Base-by-base conservation (phyloP, 2,888 invertebrate genomes). In the Eristalis arbustorum region DNA sequence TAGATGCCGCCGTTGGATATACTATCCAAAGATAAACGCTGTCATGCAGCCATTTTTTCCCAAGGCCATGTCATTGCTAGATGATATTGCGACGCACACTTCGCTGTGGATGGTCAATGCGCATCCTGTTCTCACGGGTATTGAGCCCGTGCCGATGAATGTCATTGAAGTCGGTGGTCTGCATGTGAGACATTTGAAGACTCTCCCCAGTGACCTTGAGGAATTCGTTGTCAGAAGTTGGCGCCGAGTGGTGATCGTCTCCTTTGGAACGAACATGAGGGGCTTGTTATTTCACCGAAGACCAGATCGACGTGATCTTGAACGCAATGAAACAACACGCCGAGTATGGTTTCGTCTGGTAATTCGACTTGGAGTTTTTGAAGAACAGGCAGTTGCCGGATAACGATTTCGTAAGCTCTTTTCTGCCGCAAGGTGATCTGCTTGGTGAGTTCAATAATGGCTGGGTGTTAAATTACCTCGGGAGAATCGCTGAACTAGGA, bases 301-400 rank as follows among this genome's bases (percentile, higher is more conserved):
- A 88, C n/a, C 83, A 88, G n/a, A 82, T 88, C 6, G 69, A 89
- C 11, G 89, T 89, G 0, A 71, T 77, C n/a, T 37, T 77, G 14
- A 22, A 56, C 49, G 69, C 77, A 23, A 90, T 93, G 40, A 56
- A 78, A 14, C 75, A 90, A 14, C 88, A 92, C n/a, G 84, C 88
- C 0, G 89, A 91, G 1, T 91, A 91, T 78, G 89, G 91, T 14
- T 92, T 93, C 18, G 66, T 93, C 3, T 93, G 92, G 92, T 93
- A 92, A 89, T 90, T 90, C 49, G 90, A 91, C 56, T 28, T 49
- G 5, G 62, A 74, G 1, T 59, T 23, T 61, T 34, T 68, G 13
- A 62, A 79, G 62, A 6, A 80, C 0, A 89, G 91, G 4, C 13
- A 49, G 49, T 88, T 22, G 1, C 91, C 85, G 2, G n/a, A 56